These are phyloP conservation scores for Peromyscus aztecus DNA, from an alignment of 2,797 vertebrate genomes.

Conservation along the genomic window DNA sequence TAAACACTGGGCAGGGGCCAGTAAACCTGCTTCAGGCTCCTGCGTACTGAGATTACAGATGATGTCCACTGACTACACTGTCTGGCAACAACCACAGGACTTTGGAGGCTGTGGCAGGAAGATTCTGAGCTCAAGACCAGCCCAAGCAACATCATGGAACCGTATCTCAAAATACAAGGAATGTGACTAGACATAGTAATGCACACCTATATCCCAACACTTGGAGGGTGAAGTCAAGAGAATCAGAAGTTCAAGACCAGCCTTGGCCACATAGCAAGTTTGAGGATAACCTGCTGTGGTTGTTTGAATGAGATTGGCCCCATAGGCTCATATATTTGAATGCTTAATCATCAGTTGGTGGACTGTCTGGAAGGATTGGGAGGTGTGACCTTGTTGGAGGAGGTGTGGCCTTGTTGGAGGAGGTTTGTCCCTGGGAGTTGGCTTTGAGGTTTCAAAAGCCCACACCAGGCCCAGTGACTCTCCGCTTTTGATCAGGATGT, in stretches of 20 bases:
- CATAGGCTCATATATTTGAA: not conserved
- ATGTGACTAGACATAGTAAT: not conserved
- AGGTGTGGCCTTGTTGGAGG: not conserved
- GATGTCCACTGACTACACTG: not conserved
- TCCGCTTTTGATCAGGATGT: not conserved
- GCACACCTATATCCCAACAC: not conserved
- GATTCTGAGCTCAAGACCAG: not conserved
- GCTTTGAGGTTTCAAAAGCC: not conserved
- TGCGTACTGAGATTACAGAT: not conserved
- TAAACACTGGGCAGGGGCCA: not conserved
- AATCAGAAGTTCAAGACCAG: not conserved
- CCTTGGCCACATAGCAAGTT: not conserved
- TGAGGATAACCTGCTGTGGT: not conserved
- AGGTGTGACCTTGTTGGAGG: not conserved
- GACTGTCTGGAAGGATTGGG: not conserved
- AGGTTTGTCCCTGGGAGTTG: not conserved
- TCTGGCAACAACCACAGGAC: not conserved
- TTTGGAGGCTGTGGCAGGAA: not conserved
- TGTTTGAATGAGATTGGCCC: not conserved
- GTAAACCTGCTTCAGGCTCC: not conserved
- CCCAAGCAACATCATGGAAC: not conserved
- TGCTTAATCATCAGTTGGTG: not conserved
- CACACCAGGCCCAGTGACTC: not conserved
- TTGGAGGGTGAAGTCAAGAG: not conserved
- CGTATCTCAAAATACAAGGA: not conserved